A percentile compares a stretch with the other conserved stretches of the same genome.
Evolutionary conservation across 2,113 vertebrate species (phyloP).

Genomic region (Craseonycteris thonglongyai): DNA sequence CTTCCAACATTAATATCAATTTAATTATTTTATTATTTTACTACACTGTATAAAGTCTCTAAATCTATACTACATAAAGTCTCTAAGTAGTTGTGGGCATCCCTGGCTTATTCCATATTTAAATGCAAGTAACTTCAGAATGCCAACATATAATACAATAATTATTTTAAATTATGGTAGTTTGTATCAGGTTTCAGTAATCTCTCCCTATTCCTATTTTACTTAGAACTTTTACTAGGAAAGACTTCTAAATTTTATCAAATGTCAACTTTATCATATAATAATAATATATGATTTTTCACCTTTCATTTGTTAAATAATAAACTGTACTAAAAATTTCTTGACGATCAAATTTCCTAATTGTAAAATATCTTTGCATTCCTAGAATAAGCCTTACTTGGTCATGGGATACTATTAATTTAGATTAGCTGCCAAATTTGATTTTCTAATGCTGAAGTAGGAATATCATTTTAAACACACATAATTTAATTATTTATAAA

Average conservation of each 20-base stretch:
- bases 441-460: background rate
- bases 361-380: background rate
- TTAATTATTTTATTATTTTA: background rate
- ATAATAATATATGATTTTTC: background rate
- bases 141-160: background rate
- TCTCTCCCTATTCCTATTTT: background rate
- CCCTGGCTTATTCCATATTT: background rate
- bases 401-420: background rate
- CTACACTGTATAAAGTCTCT: background rate
- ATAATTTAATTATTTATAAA: background rate
- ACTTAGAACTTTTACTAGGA: background rate
- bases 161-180: slow-evolving; percentile 2
- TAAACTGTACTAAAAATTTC: background rate
- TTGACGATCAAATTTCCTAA: background rate
- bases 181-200: background rate
- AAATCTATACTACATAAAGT: background rate
- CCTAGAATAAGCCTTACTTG: too few species aligned
- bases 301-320: background rate
- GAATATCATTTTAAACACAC: background rate
- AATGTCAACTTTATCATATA: background rate
- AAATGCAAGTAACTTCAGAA: background rate
- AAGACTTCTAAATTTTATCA: background rate
- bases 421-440: background rate
- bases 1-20: background rate
- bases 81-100: background rate